Percentiles rank a stretch among this genome's conserved stretches.
Evolutionary conservation across 2,888 invertebrate species (phyloP).

Genomic region (Heteromurus nitidus): DNA sequence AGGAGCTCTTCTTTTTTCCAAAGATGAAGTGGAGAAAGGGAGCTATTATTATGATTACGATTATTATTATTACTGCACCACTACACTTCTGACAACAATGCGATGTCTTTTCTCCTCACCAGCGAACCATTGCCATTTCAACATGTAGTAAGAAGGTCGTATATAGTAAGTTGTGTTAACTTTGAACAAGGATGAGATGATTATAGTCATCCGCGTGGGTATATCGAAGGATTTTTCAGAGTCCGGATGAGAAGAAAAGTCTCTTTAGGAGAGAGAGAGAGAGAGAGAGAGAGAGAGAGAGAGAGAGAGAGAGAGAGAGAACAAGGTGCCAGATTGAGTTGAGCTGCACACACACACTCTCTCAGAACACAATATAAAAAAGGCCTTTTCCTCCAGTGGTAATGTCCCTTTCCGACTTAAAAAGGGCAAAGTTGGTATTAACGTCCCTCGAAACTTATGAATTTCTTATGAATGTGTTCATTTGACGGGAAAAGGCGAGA

Average conservation of each 20-base stretch:
- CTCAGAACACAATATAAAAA: background rate
- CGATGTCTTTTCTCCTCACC: too few species aligned
- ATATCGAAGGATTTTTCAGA: too few species aligned
- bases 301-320: background rate
- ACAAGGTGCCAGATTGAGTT: constrained; percentile 10
- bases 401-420: constrained; percentile 3
- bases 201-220: too few species aligned
- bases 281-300: background rate
- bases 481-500: constrained; percentile 53
- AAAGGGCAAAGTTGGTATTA: constrained; percentile 25
- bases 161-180: too few species aligned
- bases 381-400: background rate
- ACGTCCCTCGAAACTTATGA: constrained; percentile 45
- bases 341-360: too few species aligned
- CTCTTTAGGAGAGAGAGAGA: too few species aligned
- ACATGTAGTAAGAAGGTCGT: too few species aligned
- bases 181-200: too few species aligned
- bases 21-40: constrained; percentile 56
- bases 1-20: too few species aligned
- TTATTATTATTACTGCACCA: constrained; percentile 63
- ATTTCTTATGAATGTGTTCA: constrained; percentile 54
- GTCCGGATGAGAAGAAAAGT: constrained; percentile 6
- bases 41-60: constrained; percentile 61
- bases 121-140: too few species aligned
- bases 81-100: constrained; percentile 22